phyloP scores from a whole-genome alignment of 1,140 invertebrate genomes.

The Acromyrmex echinatior region DNA sequence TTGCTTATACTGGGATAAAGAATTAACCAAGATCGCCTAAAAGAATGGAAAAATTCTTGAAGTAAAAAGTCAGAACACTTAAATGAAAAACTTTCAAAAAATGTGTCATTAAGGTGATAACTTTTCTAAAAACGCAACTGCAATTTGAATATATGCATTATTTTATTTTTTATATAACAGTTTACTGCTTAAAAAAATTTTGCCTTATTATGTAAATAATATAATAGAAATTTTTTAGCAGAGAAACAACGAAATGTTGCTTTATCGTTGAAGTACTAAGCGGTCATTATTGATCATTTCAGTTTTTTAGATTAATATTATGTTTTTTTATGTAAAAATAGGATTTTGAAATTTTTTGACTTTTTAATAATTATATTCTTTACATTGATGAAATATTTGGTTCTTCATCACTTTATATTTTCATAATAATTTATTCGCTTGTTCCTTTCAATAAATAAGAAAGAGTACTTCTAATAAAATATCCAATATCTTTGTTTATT shows the following conservation, averaged over 20 bases:
- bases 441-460: no score
- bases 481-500: background rate
- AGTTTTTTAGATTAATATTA: no score
- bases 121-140: background rate
- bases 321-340: no score
- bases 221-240: background rate
- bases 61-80: background rate
- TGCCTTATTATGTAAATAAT: background rate
- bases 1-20: conserved; percentile 44
- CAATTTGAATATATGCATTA: background rate
- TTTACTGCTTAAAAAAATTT: background rate
- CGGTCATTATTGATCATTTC: no score
- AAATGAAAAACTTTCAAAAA: conserved; percentile 5
- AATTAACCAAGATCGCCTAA: background rate
- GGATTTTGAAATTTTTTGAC: no score
- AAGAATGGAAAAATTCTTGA: conserved; percentile 22
- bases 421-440: no score
- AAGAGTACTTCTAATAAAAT: background rate
- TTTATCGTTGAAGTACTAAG: background rate
- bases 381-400: no score
- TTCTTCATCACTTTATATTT: no score
- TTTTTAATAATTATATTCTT: no score
- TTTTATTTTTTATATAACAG: background rate
- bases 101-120: conserved; percentile 28
- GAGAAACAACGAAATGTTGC: background rate